A percentile compares a stretch with the other conserved stretches of the same genome.
phyloP scores from a whole-genome alignment of 2,888 invertebrate species.

The Conomelus anceps region DNA sequence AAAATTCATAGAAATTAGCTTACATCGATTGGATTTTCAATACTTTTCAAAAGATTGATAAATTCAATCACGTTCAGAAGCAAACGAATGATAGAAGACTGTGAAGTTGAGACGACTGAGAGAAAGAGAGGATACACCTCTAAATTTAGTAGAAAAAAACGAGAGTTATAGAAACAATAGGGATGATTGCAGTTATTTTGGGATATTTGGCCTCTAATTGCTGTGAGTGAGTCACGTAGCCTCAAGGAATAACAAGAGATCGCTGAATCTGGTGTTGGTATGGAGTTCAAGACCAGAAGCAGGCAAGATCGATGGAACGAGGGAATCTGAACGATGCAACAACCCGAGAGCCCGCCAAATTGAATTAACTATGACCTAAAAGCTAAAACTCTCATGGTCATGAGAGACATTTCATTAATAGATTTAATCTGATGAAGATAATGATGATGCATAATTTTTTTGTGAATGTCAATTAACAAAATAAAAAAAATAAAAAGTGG shows the following conservation, averaged over 20 bases:
- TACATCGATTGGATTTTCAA: not conserved
- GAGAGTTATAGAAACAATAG: not conserved
- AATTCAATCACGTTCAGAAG: not conserved
- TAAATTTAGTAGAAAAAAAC: not conserved
- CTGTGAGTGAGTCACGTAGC: not conserved
- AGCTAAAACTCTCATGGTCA: not conserved
- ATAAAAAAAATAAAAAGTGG: no score
- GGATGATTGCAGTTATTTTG: not conserved
- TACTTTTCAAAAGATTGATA: not conserved
- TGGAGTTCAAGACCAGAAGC: not conserved
- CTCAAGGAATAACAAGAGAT: not conserved
- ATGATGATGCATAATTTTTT: not conserved
- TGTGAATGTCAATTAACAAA: not conserved
- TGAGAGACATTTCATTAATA: not conserved
- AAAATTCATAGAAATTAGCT: not conserved
- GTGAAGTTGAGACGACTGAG: no score
- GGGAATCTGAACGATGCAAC: no score
- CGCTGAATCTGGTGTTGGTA: not conserved
- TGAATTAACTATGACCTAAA: not conserved
- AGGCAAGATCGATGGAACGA: not conserved
- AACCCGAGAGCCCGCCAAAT: not conserved
- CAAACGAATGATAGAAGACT: not conserved
- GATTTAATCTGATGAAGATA: not conserved
- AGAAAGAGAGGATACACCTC: no score
- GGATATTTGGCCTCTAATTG: not conserved